Conservation (phyloP, 2,888 invertebrate genomes). For the Prosopocoilus inquinatus region DNA sequence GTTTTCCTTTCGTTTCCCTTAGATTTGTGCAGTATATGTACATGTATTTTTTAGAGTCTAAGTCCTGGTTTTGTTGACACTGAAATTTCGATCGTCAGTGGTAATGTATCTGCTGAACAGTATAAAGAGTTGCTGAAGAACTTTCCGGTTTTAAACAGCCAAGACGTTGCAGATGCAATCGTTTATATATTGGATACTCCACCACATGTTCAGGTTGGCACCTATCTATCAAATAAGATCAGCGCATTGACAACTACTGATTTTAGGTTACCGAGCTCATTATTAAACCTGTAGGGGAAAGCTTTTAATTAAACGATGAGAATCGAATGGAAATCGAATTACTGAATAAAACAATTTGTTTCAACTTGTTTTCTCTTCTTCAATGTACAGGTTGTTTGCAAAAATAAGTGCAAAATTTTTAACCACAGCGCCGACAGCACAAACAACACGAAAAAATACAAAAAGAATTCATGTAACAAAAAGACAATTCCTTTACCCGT, state of each 20-base stretch:
- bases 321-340: too few relatives aligned
- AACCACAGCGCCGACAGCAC: too few relatives aligned
- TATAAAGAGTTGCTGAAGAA: not conserved
- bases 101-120: constrained; percentile 7
- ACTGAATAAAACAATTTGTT: too few relatives aligned
- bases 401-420: too few relatives aligned
- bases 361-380: too few relatives aligned
- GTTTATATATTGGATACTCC: constrained; percentile 4
- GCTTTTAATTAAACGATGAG: too few relatives aligned
- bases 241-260: not conserved
- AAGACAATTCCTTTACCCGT: too few relatives aligned
- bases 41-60: constrained; percentile 6
- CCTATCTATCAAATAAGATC: not conserved
- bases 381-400: too few relatives aligned
- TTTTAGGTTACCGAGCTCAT: constrained; percentile 16
- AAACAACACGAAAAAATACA: too few relatives aligned
- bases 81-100: constrained; percentile 19
- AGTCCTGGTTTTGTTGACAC: constrained; percentile 14
- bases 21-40: not conserved
- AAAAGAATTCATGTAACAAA: too few relatives aligned
- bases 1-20: not conserved
- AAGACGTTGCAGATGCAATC: constrained; percentile 9
- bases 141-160: not conserved
- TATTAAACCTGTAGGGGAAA: constrained; percentile 17
- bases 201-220: constrained; percentile 9